Base-by-base conservation (phyloP, 2,113 vertebrate species). In the Pteronura brasiliensis region DNA sequence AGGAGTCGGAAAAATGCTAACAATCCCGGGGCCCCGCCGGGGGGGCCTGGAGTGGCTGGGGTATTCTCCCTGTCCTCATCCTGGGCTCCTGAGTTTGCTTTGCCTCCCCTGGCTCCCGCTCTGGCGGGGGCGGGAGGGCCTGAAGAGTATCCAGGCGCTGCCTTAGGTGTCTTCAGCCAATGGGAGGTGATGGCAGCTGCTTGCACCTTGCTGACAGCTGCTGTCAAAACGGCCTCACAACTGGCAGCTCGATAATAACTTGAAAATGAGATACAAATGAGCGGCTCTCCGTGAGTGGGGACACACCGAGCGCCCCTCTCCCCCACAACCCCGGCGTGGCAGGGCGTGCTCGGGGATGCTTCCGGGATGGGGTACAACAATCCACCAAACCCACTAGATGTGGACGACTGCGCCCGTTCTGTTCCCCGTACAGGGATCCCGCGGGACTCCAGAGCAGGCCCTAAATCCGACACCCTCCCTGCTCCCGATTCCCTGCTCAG, bases 261-360 rank as follows among this genome's bases (percentile, higher is more conserved):
- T 14, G 98, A 98, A 97, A 65, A 92, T 25, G 67, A 98, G 98
- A 98, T 83, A 97, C 97, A 98, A 98, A 98, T 5, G 29, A 97
- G 96, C 25, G 96, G 95, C 63, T 94, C 76, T 39, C 42, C 9
- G 3, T 25, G 63, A 95, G 91, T 36, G 94, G 93, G 97, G 91
- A 86, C 1, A 34, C 0, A 0, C 4, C 0, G 4, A 2, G 15
- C 15, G 6, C 31, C 1, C 0, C 4, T 7, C 27, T 13, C 74
- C 44, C 29, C 36, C 34, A 80, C 94, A n/a, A 15, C 18, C 74
- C 0, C 4, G 14, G 93, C 2, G n/a, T 3, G 13, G 86, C 0
- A 0, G 36, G 86, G 67, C 42, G 2, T 0, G 8, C 39, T 27
- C 0, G 3, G 57, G 67, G 71, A 83, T 0, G 34, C 36, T 7